These are phyloP conservation scores for Psophia crepitans DNA, from an alignment of 2,113 vertebrate genomes.

Conservation along the genomic window DNA sequence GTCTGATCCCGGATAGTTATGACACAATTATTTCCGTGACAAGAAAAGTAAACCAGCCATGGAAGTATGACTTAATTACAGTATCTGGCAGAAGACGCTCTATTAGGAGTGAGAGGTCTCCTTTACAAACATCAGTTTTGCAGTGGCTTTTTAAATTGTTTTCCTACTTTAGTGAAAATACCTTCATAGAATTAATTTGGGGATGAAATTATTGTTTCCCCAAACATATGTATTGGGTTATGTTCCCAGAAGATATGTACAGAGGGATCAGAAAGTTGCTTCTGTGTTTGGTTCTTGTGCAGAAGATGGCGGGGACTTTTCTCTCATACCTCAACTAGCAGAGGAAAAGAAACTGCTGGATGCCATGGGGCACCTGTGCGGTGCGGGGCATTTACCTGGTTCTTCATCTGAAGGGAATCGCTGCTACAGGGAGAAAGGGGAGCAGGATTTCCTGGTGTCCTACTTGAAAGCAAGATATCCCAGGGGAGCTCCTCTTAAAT, in stretches of 20 bases:
- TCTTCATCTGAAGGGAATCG: background rate
- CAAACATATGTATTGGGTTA: background rate
- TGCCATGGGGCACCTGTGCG: background rate
- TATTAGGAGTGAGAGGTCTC: background rate
- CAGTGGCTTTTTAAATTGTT: background rate
- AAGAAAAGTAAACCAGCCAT: background rate
- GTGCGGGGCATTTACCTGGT: background rate
- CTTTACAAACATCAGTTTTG: background rate
- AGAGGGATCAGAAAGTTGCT: background rate
- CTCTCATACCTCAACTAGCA: background rate
- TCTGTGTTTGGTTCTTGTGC: background rate
- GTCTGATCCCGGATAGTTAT: background rate
- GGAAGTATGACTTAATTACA: constrained; percentile 34
- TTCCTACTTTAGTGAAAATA: background rate
- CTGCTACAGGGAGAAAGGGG: background rate
- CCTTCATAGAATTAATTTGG: background rate
- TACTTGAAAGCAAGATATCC: background rate
- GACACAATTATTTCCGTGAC: constrained; percentile 32
- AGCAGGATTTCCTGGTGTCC: background rate
- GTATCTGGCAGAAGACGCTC: background rate
- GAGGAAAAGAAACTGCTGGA: background rate
- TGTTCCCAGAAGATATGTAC: background rate
- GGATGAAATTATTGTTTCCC: background rate
- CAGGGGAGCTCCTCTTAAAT: background rate
- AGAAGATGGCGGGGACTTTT: background rate